A percentile compares a stretch with the other conserved stretches of the same genome.
Evolutionary conservation across 1,140 invertebrate genomes (phyloP).

Genomic region (Drosophila arizonae): DNA sequence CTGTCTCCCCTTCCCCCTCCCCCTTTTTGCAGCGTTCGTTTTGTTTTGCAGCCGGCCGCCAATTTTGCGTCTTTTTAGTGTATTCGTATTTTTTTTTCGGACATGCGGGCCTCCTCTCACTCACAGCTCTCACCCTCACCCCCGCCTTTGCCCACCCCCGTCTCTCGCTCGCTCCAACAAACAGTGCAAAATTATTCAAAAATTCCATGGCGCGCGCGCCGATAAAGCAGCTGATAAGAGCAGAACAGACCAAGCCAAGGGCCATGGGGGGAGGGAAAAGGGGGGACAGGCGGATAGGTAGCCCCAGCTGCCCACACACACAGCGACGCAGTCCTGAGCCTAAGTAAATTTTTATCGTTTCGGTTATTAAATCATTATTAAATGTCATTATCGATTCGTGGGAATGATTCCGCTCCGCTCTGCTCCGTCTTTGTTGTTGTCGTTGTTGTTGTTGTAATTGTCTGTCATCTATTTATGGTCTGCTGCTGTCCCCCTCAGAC

Average conservation of each 20-base stretch:
- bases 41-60: constrained; percentile 63
- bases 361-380: constrained; percentile 62
- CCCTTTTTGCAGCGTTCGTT: constrained; percentile 43
- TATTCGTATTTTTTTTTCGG: constrained; percentile 23
- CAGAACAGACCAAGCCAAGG: constrained; percentile 14
- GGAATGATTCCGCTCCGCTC: constrained; percentile 51
- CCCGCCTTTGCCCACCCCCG: not conserved
- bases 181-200: constrained; percentile 73
- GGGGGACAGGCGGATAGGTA: not conserved
- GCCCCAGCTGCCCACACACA: constrained; percentile 15
- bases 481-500: not conserved
- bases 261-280: not conserved
- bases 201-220: constrained; percentile 59
- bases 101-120: constrained; percentile 38
- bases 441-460: not conserved
- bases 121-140: no score
- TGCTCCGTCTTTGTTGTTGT: not conserved
- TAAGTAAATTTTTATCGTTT: constrained; percentile 63
- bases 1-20: not conserved
- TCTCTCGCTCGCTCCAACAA: constrained; percentile 41
- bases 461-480: not conserved
- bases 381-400: constrained; percentile 78
- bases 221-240: constrained; percentile 66
- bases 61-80: constrained; percentile 25
- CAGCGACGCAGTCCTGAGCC: constrained; percentile 3